A percentile compares a stretch with the other conserved stretches of the same genome.
phyloP scores from a whole-genome alignment of 2,888 invertebrate genomes.

The Tridacna gigas region DNA sequence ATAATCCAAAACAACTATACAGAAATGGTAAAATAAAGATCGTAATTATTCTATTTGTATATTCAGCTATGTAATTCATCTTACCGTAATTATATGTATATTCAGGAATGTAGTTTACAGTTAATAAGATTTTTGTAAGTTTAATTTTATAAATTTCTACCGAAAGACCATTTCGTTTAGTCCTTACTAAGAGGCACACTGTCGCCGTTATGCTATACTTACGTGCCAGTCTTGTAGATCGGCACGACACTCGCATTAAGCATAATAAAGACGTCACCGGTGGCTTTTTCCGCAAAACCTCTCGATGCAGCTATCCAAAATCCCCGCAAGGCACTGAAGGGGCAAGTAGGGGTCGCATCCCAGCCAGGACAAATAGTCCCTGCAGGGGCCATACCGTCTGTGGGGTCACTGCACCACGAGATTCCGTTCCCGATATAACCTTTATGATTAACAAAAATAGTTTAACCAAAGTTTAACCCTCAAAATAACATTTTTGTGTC shows the following conservation, averaged over 20 bases:
- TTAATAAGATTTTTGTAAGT: no score
- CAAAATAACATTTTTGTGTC: no score
- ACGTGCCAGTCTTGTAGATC: conserved; percentile 43
- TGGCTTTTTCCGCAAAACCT: conserved; percentile 31
- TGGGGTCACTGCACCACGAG: conserved; percentile 45
- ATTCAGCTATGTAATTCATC: no score
- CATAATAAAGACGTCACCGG: conserved; percentile 43
- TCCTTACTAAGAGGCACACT: no score
- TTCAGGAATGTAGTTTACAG: no score
- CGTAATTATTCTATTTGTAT: no score
- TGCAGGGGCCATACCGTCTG: conserved; percentile 19
- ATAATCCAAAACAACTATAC: no score
- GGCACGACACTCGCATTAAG: conserved; percentile 39
- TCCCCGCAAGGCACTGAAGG: conserved; percentile 33
- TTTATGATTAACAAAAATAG: background rate
- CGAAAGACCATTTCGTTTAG: no score
- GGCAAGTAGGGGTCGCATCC: conserved; percentile 34
- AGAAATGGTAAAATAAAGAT: no score
- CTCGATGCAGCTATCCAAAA: conserved; percentile 50
- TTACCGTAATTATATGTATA: no score
- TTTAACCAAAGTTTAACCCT: no score
- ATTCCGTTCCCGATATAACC: conserved; percentile 41
- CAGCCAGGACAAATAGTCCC: conserved; percentile 37
- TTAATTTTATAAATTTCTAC: no score
- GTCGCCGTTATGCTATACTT: background rate